Percentiles rank a stretch among this genome's conserved stretches.
Evolutionary conservation across 2,797 vertebrate genomes (phyloP).

Genomic region (Margarornis squamiger): DNA sequence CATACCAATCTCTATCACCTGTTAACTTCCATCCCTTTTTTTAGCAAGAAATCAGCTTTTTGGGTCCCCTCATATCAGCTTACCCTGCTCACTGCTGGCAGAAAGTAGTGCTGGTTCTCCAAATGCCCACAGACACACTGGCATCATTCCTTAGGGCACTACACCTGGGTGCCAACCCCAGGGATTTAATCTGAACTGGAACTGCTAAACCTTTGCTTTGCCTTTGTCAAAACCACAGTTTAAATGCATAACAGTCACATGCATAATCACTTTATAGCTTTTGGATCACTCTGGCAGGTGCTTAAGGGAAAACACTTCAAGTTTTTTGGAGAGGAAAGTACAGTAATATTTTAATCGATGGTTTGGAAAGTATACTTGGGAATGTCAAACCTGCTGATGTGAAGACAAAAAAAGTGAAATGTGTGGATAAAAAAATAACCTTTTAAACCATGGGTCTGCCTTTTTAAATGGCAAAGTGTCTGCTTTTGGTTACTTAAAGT

Average conservation of each 20-base stretch:
- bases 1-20: not conserved
- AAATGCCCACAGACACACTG: not conserved
- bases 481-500: not conserved
- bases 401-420: not conserved
- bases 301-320: not conserved
- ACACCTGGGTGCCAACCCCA: not conserved
- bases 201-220: not conserved
- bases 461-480: not conserved
- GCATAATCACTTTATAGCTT: not conserved
- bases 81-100: not conserved
- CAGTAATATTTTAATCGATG: not conserved
- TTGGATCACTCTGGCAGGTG: not conserved
- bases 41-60: not conserved
- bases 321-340: not conserved
- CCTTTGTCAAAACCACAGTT: not conserved
- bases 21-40: not conserved
- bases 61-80: not conserved
- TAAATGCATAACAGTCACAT: not conserved
- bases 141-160: not conserved
- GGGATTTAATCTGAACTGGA: not conserved
- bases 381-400: not conserved
- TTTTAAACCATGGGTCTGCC: not conserved
- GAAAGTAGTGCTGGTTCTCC: not conserved
- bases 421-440: not conserved
- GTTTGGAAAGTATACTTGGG: not conserved